These are phyloP conservation scores for Psilopogon haemacephalus DNA, from an alignment of 2,113 vertebrate genomes.

Conservation along the genomic window DNA sequence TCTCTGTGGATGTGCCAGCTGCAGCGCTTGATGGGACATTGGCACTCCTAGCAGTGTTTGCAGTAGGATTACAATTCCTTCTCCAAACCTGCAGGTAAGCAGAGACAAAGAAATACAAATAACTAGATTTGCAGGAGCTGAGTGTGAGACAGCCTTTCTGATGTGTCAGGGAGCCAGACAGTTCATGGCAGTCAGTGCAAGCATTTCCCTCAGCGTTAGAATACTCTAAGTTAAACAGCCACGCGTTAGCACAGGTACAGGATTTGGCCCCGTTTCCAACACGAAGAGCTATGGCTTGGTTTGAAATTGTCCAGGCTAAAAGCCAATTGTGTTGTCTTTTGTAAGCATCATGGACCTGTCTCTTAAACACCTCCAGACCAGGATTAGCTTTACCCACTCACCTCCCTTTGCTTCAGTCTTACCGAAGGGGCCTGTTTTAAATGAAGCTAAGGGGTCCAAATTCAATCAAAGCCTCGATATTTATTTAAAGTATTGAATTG, in stretches of 20 bases:
- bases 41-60: neutral
- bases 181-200: neutral
- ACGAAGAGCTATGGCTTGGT: neutral
- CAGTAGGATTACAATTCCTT: neutral
- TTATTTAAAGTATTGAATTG: constrained; percentile 47
- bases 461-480: neutral
- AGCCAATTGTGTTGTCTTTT: neutral
- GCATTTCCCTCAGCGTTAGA: neutral
- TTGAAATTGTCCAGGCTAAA: neutral
- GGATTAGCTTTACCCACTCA: neutral
- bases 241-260: neutral
- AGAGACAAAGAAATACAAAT: neutral
- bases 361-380: neutral
- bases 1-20: neutral
- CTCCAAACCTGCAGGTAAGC: neutral
- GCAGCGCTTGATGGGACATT: neutral
- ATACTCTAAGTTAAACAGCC: neutral
- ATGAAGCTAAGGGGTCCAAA: neutral
- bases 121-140: neutral
- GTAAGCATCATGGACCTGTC: neutral
- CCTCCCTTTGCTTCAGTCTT: fast-evolving
- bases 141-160: neutral
- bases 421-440: neutral
- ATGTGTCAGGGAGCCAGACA: neutral
- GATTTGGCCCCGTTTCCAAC: neutral